Evolutionary conservation across 1,140 invertebrate genomes (phyloP).

Genomic region (Zaprionus ornatus): DNA sequence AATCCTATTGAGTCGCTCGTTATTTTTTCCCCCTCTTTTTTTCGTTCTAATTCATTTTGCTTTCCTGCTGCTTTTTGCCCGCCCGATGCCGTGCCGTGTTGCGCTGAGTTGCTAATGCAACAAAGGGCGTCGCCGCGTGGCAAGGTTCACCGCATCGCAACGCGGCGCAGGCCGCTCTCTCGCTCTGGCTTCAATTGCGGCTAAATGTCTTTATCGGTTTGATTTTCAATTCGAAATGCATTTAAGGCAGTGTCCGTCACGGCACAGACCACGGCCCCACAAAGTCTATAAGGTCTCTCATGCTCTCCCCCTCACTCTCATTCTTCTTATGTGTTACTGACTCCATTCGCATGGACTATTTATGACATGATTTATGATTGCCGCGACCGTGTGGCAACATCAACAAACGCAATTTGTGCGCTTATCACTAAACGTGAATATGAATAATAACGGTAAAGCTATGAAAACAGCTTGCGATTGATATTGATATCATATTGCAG

Average conservation of each 20-base stretch:
- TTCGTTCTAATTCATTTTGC: conserved; percentile 27
- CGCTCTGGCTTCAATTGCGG: conserved; percentile 56
- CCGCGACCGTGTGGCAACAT: conserved; percentile 18
- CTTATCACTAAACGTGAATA: conserved; percentile 57
- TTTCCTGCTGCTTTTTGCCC: conserved; percentile 30
- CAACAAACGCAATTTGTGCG: conserved; percentile 61
- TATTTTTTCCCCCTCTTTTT: conserved; percentile 44
- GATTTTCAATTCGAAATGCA: conserved; percentile 79
- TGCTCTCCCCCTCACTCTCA: conserved; percentile 15
- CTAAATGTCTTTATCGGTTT: conserved; percentile 74
- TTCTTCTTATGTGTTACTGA: background rate
- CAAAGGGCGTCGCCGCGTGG: conserved; percentile 49
- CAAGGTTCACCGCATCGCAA: conserved; percentile 14
- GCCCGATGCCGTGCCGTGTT: background rate
- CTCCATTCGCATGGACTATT: conserved; percentile 44
- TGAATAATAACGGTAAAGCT: conserved; percentile 38
- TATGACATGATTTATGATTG: conserved; percentile 73
- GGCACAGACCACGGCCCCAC: background rate
- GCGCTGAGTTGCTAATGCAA: conserved; percentile 57
- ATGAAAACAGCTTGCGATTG: conserved; percentile 17
- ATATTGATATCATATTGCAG: conserved; percentile 3
- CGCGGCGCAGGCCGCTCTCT: conserved; percentile 22
- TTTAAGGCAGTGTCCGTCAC: conserved; percentile 43
- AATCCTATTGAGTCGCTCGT: conserved; percentile 71
- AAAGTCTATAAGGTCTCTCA: conserved; percentile 52